Evolutionary conservation across 2,113 vertebrate genomes (phyloP).

Genomic region (Sebastes fasciatus): DNA sequence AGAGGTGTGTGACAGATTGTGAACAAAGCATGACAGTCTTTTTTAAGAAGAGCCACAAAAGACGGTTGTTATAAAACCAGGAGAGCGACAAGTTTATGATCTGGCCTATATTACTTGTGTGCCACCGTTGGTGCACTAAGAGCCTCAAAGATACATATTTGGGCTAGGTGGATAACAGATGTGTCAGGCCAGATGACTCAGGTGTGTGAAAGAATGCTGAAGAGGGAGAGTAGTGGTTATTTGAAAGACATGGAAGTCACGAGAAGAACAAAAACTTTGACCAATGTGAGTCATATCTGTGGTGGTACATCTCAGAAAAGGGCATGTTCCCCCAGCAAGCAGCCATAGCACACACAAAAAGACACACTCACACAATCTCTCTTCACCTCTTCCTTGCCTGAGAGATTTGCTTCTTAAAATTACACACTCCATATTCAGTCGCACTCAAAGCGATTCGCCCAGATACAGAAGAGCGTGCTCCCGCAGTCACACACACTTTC

Average conservation of each 20-base stretch:
- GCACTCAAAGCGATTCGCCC: conserved; percentile 20
- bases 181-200: background rate
- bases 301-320: conserved; percentile 11
- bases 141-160: background rate
- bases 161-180: background rate
- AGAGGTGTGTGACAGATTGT: conserved; percentile 37
- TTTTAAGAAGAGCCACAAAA: conserved; percentile 21
- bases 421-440: conserved; percentile 31
- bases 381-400: conserved; percentile 28
- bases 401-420: conserved; percentile 47
- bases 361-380: background rate
- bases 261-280: background rate
- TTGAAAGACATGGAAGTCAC: background rate
- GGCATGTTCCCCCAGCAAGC: background rate
- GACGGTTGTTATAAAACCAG: conserved; percentile 8
- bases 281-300: background rate
- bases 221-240: background rate
- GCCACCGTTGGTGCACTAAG: background rate
- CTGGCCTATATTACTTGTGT: background rate
- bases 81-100: conserved; percentile 14
- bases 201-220: background rate
- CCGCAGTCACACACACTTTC: conserved; percentile 28
- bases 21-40: conserved; percentile 37
- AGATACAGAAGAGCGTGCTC: conserved; percentile 25
- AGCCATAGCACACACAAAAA: background rate